Percentiles rank a stretch among this genome's conserved stretches.
Evolutionary conservation across 2,113 vertebrate species (phyloP).

Genomic region (Bungarus multicinctus): DNA sequence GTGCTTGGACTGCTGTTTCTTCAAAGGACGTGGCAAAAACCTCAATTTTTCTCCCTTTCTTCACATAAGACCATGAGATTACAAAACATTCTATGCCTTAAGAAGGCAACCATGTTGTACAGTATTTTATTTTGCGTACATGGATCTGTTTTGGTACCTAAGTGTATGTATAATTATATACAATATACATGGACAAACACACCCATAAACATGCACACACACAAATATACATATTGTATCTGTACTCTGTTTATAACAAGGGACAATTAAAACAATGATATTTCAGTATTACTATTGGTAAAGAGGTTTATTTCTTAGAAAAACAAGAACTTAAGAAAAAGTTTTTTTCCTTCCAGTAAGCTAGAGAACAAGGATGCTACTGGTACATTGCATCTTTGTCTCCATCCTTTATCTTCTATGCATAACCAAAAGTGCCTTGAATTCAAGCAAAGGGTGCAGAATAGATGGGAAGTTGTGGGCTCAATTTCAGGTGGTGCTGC

Average conservation of each 20-base stretch:
- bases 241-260: neutral
- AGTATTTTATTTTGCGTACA: neutral
- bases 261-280: no score
- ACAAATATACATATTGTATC: neutral
- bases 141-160: neutral
- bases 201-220: no score
- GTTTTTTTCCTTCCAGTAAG: neutral
- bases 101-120: neutral
- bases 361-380: neutral
- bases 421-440: neutral
- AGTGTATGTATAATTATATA: neutral
- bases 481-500: neutral
- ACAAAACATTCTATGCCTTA: neutral
- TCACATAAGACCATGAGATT: neutral
- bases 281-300: neutral
- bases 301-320: neutral
- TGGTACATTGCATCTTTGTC: neutral
- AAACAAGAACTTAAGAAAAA: neutral
- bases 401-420: neutral
- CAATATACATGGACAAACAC: neutral
- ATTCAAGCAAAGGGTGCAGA: no score
- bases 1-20: neutral
- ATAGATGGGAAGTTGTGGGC: neutral
- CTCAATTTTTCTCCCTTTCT: neutral
- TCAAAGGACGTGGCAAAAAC: neutral